Percentiles rank a stretch among this genome's conserved stretches.
These are phyloP conservation scores for Gryllus longicercus DNA, from an alignment of 2,888 invertebrate genomes.

Conservation along the genomic window DNA sequence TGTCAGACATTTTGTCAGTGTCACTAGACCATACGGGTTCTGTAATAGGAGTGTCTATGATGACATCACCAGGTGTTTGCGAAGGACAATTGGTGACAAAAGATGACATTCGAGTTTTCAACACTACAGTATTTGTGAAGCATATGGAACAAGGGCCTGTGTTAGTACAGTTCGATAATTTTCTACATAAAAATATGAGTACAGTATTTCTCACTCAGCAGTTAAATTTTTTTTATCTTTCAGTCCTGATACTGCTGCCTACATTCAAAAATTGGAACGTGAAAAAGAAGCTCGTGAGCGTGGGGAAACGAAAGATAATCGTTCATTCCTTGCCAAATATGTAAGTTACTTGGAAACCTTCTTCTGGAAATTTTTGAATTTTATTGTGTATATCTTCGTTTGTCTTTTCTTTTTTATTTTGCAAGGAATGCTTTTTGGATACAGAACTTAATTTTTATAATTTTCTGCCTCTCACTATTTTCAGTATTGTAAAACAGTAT, in stretches of 20 bases:
- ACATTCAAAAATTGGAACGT: slow-evolving; percentile 87
- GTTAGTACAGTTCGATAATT: slow-evolving; percentile 48
- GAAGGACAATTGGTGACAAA: slow-evolving; percentile 48
- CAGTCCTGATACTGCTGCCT: slow-evolving; percentile 92
- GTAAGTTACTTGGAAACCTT: slow-evolving; percentile 58
- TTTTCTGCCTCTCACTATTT: not conserved
- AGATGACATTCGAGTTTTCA: slow-evolving; percentile 56
- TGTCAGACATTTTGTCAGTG: slow-evolving; percentile 74
- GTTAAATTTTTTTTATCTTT: slow-evolving; percentile 25
- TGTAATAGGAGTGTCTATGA: slow-evolving; percentile 65
- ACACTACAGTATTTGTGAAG: slow-evolving; percentile 73
- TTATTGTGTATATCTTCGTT: slow-evolving; percentile 36
- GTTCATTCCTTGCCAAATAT: slow-evolving; percentile 97
- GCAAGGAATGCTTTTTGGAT: slow-evolving; percentile 28
- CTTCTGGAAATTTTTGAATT: slow-evolving; percentile 33
- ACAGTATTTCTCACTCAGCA: not conserved
- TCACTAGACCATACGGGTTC: slow-evolving; percentile 77
- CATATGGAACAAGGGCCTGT: slow-evolving; percentile 79
- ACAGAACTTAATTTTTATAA: not conserved
- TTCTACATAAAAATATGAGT: not conserved
- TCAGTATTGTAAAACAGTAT: not conserved
- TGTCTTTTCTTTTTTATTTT: slow-evolving; percentile 35
- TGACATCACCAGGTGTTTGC: slow-evolving; percentile 52
- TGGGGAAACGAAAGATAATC: slow-evolving; percentile 87
- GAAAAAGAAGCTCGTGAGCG: slow-evolving; percentile 86